Percentiles rank a stretch among this genome's conserved stretches.
These are phyloP conservation scores for Adelges cooleyi DNA, from an alignment of 1,140 invertebrate species.

Conservation along the genomic window DNA sequence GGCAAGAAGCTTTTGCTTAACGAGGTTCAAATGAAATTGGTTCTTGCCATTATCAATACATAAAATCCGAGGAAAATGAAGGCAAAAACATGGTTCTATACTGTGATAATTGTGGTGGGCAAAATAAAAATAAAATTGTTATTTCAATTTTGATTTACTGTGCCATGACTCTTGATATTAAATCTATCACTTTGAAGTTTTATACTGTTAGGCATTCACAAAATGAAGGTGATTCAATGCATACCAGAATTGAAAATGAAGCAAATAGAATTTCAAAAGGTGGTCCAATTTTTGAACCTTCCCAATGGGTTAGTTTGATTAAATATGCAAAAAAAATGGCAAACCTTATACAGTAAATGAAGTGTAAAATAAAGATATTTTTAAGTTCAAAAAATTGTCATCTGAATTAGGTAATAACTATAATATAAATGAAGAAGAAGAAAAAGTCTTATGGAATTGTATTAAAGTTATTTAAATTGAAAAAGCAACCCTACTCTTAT, in stretches of 20 bases:
- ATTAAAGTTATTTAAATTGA: background rate
- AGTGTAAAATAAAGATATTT: background rate
- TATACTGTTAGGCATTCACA: background rate
- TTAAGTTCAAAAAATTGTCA: background rate
- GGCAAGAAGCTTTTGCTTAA: constrained; percentile 20
- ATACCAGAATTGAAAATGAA: background rate
- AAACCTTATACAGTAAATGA: background rate
- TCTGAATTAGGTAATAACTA: constrained; percentile 4
- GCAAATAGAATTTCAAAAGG: background rate
- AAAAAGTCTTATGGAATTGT: background rate
- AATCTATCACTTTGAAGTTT: background rate
- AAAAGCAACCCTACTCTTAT: background rate
- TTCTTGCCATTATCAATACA: constrained; percentile 21
- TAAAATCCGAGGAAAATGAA: background rate
- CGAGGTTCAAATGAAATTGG: constrained; percentile 29
- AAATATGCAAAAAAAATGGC: constrained; percentile 5
- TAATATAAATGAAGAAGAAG: background rate
- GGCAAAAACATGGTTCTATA: background rate
- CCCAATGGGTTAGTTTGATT: background rate
- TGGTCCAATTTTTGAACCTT: background rate
- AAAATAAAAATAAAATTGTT: background rate
- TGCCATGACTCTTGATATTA: background rate
- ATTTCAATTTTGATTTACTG: background rate
- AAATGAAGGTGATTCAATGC: background rate
- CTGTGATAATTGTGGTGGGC: background rate